phyloP scores from a whole-genome alignment of 1,140 invertebrate genomes.

The Trichonephila clavipes region DNA sequence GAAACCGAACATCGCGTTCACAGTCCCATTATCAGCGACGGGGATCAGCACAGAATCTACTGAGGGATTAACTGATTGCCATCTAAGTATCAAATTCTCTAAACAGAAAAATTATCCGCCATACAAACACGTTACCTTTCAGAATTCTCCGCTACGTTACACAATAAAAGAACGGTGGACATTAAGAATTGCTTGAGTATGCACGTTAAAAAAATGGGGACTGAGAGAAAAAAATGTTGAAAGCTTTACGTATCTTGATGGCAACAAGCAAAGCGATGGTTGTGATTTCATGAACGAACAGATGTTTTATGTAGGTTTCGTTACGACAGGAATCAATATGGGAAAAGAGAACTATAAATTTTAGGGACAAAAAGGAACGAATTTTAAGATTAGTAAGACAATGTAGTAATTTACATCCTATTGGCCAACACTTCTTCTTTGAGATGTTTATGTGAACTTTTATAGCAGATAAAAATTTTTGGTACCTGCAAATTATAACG shows the following conservation, averaged over 20 bases:
- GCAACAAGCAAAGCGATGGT: background rate
- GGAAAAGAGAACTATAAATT: background rate
- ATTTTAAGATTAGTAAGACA: background rate
- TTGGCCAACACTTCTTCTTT: background rate
- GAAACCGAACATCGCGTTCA: background rate
- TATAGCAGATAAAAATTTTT: too few species aligned
- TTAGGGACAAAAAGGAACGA: background rate
- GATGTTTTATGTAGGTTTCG: background rate
- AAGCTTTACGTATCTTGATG: background rate
- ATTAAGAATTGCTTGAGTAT: background rate
- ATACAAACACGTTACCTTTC: constrained; percentile 1
- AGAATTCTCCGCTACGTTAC: background rate
- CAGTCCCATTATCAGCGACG: background rate
- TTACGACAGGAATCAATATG: too few species aligned
- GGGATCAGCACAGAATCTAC: background rate
- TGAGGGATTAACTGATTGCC: constrained; percentile 1
- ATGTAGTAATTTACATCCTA: background rate
- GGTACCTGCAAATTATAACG: too few species aligned
- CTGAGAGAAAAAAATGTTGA: background rate
- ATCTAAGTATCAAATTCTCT: background rate
- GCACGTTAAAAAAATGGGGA: too few species aligned
- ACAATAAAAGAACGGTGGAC: background rate
- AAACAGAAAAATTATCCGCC: constrained; percentile 15
- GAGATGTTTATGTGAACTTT: too few species aligned
- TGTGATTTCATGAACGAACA: background rate